Evolutionary conservation across 2,888 invertebrate genomes (phyloP).

Genomic region (Hedya salicella): DNA sequence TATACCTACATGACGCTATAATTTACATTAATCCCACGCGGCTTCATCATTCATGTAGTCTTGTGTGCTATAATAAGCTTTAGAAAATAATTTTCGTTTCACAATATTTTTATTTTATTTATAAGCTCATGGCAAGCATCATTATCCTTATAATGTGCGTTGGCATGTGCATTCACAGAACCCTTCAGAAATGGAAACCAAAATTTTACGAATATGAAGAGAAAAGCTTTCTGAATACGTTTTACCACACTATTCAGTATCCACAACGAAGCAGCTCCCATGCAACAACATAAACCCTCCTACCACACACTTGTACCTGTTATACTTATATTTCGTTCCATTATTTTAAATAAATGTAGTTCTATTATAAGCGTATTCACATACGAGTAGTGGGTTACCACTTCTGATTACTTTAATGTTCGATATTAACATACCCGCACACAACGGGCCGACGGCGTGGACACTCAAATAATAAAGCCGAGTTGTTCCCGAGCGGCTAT

Average conservation of each 20-base stretch:
- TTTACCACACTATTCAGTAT: neutral
- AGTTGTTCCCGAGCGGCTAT: slow-evolving; percentile 46
- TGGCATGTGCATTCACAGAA: neutral
- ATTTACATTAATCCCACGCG: too few species aligned
- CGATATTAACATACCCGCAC: neutral
- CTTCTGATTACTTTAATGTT: neutral
- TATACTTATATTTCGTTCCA: neutral
- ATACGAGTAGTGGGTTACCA: neutral
- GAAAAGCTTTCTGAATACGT: neutral
- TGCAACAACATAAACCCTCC: neutral
- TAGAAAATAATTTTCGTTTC: too few species aligned
- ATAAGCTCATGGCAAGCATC: neutral
- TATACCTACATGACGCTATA: too few species aligned
- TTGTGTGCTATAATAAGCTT: too few species aligned
- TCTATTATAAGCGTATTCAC: too few species aligned
- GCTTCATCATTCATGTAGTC: too few species aligned
- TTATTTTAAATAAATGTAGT: too few species aligned
- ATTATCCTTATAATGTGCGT: neutral
- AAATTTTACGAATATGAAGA: neutral
- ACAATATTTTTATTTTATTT: too few species aligned
- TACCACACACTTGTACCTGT: neutral
- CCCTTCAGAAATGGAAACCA: neutral
- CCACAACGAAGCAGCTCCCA: neutral
- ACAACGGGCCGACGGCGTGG: neutral
- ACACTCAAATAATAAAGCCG: slow-evolving; percentile 2